Conservation (phyloP, 2,797 vertebrate genomes). For the Hoplostethus atlanticus region DNA sequence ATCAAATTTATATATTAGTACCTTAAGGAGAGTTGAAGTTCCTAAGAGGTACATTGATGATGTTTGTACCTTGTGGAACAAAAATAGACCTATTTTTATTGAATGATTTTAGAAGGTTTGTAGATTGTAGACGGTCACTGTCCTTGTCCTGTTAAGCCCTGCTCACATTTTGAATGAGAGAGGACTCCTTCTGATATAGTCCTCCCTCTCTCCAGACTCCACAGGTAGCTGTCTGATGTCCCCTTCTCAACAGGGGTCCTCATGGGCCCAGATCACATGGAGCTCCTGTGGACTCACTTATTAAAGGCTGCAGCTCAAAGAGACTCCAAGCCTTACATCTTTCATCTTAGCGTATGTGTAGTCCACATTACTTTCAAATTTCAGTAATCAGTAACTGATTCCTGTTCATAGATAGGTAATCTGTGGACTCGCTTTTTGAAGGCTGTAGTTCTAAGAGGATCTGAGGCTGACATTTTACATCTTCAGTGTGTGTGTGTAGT, state of each 20-base stretch:
- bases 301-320: slow-evolving; percentile 70
- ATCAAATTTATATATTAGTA: too few relatives aligned
- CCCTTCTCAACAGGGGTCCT: slow-evolving; percentile 56
- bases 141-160: slow-evolving; percentile 35
- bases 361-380: slow-evolving; percentile 13
- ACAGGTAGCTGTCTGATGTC: slow-evolving; percentile 71
- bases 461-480: too few relatives aligned
- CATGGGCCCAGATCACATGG: slow-evolving; percentile 57
- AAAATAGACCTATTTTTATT: too few relatives aligned
- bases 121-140: slow-evolving; percentile 38
- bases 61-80: too few relatives aligned
- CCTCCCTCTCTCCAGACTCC: slow-evolving; percentile 44
- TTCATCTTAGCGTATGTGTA: slow-evolving; percentile 11
- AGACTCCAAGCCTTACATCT: slow-evolving; percentile 49
- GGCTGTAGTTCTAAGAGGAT: too few relatives aligned
- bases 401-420: neutral
- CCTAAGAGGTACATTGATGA: too few relatives aligned
- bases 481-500: too few relatives aligned
- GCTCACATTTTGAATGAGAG: slow-evolving; percentile 57
- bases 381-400: neutral
- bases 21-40: too few relatives aligned
- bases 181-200: slow-evolving; percentile 35
- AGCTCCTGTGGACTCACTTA: slow-evolving; percentile 61
- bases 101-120: neutral
- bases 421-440: too few relatives aligned